These are phyloP conservation scores for Pteronotus mesoamericanus DNA, from an alignment of 2,797 vertebrate species.

Conservation along the genomic window DNA sequence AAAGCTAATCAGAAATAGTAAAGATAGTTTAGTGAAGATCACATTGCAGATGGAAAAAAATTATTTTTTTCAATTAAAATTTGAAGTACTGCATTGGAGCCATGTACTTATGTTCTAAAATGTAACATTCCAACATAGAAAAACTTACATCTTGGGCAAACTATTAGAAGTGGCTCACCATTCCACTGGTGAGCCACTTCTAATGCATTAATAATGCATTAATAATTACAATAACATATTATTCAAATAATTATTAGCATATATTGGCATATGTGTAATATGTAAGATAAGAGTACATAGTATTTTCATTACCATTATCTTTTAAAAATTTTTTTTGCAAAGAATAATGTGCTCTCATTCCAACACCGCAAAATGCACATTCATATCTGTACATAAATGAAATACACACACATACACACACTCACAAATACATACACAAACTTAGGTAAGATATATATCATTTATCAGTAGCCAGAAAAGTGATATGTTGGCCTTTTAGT, in stretches of 20 bases:
- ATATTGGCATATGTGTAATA: background rate
- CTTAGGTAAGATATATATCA: background rate
- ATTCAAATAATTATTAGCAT: background rate
- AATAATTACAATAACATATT: background rate
- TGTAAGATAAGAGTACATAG: background rate
- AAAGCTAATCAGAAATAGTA: background rate
- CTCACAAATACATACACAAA: background rate
- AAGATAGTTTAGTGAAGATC: background rate
- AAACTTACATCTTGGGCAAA: background rate
- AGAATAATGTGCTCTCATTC: background rate
- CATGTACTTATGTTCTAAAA: background rate
- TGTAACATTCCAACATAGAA: background rate
- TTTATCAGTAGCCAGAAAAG: background rate
- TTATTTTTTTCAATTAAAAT: background rate
- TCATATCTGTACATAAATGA: background rate
- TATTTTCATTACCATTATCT: background rate
- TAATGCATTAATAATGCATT: too few relatives aligned
- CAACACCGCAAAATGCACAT: background rate
- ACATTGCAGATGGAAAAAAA: background rate
- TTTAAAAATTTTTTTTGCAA: background rate
- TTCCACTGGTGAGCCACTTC: too few relatives aligned
- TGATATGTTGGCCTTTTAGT: background rate
- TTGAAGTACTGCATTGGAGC: background rate
- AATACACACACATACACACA: fast-evolving
- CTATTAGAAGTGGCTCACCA: background rate